Evolutionary conservation across 1,140 invertebrate genomes (phyloP).

Genomic region (Antheraea mylitta): DNA sequence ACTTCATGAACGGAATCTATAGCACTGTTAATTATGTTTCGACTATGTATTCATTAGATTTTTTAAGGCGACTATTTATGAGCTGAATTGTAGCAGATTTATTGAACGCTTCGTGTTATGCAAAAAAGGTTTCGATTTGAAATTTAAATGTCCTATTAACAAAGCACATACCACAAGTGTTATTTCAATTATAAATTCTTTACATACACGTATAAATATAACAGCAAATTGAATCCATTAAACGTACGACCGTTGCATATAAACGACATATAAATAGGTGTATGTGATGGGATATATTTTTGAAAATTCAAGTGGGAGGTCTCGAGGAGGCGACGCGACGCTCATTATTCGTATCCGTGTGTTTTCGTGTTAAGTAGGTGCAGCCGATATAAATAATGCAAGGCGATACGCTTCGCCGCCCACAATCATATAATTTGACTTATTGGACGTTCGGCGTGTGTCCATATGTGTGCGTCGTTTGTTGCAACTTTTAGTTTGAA

Average conservation of each 20-base stretch:
- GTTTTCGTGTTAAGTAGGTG: slow-evolving; percentile 37
- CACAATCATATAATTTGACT: slow-evolving; percentile 53
- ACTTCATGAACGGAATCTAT: not conserved
- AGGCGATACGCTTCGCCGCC: slow-evolving; percentile 50
- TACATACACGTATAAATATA: not conserved
- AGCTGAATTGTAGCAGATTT: not conserved
- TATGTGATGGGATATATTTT: not conserved
- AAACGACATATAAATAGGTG: not conserved
- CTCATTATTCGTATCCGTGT: slow-evolving; percentile 17
- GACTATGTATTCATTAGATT: not conserved
- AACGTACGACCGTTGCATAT: not conserved
- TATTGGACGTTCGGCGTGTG: slow-evolving; percentile 31
- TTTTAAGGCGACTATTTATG: not conserved
- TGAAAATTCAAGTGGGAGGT: slow-evolving; percentile 3
- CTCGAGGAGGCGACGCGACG: not conserved
- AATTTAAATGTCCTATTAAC: not conserved
- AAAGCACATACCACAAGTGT: not conserved
- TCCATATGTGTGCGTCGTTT: not conserved
- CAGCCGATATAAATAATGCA: slow-evolving; percentile 52
- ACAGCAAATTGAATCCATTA: not conserved
- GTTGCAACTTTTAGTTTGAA: not conserved
- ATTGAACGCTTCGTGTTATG: not conserved
- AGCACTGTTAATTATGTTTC: not conserved
- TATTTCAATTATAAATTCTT: slow-evolving; percentile 1
- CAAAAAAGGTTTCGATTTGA: not conserved